These are phyloP conservation scores for Agrotis clavis DNA, from an alignment of 2,888 invertebrate species.

Conservation along the genomic window DNA sequence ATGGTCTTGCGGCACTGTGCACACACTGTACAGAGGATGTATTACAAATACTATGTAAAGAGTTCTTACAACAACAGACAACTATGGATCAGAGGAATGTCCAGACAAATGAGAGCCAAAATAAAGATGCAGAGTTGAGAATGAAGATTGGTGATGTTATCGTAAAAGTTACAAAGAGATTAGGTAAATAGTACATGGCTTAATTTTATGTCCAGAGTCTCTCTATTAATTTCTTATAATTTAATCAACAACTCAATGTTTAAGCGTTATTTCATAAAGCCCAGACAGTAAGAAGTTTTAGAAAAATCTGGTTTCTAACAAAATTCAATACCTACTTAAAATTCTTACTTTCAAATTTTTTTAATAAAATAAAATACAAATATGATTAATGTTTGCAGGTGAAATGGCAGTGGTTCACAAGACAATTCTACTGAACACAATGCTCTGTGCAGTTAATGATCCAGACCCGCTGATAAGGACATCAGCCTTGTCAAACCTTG, in stretches of 20 bases:
- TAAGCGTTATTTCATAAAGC: neutral
- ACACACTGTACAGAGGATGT: constrained; percentile 93
- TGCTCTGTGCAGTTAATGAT: constrained; percentile 93
- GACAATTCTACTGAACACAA: constrained; percentile 93
- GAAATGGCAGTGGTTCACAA: constrained; percentile 94
- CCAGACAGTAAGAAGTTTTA: too few relatives aligned
- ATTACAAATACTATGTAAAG: constrained; percentile 92
- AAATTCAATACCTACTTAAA: neutral
- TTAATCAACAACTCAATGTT: too few relatives aligned
- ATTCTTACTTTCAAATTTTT: neutral
- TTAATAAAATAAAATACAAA: neutral
- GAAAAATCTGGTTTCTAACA: neutral
- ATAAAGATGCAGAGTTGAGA: constrained; percentile 90
- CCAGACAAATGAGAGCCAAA: constrained; percentile 77
- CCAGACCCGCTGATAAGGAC: constrained; percentile 94
- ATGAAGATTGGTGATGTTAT: constrained; percentile 96
- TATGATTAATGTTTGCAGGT: constrained; percentile 86
- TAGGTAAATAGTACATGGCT: constrained; percentile 89
- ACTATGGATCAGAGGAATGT: constrained; percentile 71
- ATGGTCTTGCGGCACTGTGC: constrained; percentile 94
- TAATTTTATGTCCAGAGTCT: neutral
- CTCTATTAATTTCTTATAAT: neutral
- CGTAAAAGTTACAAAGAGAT: constrained; percentile 93
- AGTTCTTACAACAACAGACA: constrained; percentile 88
- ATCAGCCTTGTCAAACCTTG: constrained; percentile 96